These are phyloP conservation scores for Melitaea cinxia DNA, from an alignment of 1,140 invertebrate genomes.

Conservation along the genomic window DNA sequence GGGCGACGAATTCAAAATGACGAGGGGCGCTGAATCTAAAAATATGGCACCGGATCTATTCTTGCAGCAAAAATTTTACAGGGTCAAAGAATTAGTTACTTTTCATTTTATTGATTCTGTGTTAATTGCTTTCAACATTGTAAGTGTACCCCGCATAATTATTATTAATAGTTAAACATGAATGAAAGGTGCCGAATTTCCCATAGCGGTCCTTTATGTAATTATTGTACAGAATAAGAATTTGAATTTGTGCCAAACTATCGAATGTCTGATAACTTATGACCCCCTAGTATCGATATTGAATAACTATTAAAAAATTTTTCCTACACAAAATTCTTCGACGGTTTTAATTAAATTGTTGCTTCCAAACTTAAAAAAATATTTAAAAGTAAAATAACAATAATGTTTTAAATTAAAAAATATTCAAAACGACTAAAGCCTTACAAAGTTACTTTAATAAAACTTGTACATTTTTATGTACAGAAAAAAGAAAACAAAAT, in stretches of 20 bases:
- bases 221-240: neutral
- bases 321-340: neutral
- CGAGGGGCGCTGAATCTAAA: no score
- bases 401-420: no score
- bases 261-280: neutral
- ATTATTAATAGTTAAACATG: conserved; percentile 16
- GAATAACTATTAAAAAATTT: neutral
- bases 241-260: conserved; percentile 1
- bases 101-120: conserved; percentile 21
- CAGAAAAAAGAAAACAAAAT: neutral
- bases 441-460: neutral
- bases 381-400: no score
- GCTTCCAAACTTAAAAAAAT: no score
- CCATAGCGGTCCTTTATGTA: conserved; percentile 11
- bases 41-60: no score
- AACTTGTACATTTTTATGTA: neutral
- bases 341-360: neutral
- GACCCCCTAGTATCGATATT: neutral
- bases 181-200: conserved; percentile 24
- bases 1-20: no score
- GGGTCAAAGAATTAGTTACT: neutral
- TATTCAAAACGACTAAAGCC: no score
- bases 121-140: conserved; percentile 18
- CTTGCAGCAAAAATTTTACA: neutral
- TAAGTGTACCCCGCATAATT: conserved; percentile 4